Evolutionary conservation across 2,888 invertebrate species (phyloP).

Genomic region (Heliconius ethilla): DNA sequence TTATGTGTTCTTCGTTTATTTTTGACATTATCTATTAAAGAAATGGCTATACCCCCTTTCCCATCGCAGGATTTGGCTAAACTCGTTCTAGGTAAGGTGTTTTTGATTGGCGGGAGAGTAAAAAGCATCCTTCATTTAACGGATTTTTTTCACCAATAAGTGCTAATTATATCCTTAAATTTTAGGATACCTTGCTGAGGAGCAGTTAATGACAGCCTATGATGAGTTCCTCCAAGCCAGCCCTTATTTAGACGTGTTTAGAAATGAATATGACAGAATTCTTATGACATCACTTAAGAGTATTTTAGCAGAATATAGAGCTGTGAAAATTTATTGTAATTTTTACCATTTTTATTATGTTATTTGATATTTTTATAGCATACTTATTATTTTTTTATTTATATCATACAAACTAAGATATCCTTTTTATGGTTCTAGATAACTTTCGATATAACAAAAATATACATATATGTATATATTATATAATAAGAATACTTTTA

Average conservation of each 20-base stretch:
- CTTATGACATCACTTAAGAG: constrained; percentile 76
- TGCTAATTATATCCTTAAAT: constrained; percentile 33
- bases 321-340: constrained; percentile 74
- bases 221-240: constrained; percentile 77
- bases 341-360: constrained; percentile 29
- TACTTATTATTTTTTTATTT: neutral
- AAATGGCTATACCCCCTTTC: constrained; percentile 72
- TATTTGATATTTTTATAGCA: neutral
- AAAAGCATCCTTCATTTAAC: constrained; percentile 47
- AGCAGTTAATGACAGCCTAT: constrained; percentile 77
- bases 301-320: constrained; percentile 77
- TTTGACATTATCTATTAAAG: constrained; percentile 15
- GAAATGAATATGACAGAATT: constrained; percentile 76
- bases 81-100: constrained; percentile 71
- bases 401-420: neutral
- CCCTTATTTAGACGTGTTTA: constrained; percentile 72
- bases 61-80: constrained; percentile 75
- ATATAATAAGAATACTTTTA: neutral
- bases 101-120: constrained; percentile 72
- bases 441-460: neutral
- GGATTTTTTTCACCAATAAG: constrained; percentile 36
- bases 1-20: constrained; percentile 12
- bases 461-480: neutral
- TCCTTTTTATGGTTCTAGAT: neutral
- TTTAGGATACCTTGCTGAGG: constrained; percentile 75